Evolutionary conservation across 2,797 vertebrate genomes (phyloP).

Genomic region (Cossypha heuglini): DNA sequence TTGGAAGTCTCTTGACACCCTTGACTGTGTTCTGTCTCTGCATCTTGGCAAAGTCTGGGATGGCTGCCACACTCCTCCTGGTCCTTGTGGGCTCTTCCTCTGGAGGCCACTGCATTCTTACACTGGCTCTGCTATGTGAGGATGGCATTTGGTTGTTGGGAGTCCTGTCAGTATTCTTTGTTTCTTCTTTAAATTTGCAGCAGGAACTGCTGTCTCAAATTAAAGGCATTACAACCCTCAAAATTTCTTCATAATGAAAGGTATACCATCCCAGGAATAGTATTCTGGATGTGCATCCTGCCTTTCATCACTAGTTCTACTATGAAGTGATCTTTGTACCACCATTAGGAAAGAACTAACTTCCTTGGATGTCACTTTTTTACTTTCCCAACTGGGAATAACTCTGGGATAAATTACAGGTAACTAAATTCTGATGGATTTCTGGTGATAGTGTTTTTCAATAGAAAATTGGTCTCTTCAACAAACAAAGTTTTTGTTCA

Average conservation of each 20-base stretch:
- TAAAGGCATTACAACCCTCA: neutral
- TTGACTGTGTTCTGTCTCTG: neutral
- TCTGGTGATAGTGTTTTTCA: neutral
- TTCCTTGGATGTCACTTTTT: neutral
- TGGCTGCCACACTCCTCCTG: neutral
- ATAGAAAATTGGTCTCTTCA: neutral
- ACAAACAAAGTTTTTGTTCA: neutral
- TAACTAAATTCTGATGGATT: neutral
- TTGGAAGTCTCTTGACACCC: neutral
- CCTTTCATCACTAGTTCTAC: neutral
- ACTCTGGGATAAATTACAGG: neutral
- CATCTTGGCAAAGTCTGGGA: neutral
- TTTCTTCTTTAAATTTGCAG: neutral
- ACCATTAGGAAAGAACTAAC: neutral
- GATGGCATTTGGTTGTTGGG: fast-evolving
- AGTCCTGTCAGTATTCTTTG: neutral
- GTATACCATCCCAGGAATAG: too few species aligned
- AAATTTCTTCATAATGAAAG: neutral
- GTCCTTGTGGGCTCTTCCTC: fast-evolving
- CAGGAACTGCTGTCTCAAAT: neutral
- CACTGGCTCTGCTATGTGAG: fast-evolving
- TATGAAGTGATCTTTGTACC: neutral
- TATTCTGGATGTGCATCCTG: neutral
- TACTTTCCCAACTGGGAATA: neutral
- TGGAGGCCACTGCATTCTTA: neutral